Conservation (phyloP, 2,888 invertebrate species). For the Artemia sp. region DNA sequence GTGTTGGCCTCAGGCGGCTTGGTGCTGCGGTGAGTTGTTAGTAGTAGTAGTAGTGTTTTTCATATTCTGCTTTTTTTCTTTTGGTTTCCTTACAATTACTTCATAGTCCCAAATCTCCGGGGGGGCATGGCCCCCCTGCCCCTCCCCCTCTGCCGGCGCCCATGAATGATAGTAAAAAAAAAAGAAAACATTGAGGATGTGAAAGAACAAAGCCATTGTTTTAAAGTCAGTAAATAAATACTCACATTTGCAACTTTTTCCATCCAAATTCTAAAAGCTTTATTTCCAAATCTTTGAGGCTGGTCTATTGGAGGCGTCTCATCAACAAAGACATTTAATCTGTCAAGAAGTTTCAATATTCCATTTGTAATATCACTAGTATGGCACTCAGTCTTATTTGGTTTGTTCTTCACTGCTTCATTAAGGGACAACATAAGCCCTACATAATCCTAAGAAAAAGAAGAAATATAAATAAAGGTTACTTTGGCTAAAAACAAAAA, state of each 20-base stretch:
- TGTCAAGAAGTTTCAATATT: slow-evolving; percentile 48
- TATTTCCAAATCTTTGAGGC: slow-evolving; percentile 92
- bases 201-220: too few relatives aligned
- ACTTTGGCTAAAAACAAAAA: too few relatives aligned
- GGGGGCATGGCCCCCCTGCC: too few relatives aligned
- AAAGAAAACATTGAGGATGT: too few relatives aligned
- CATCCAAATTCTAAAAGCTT: slow-evolving; percentile 70
- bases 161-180: too few relatives aligned
- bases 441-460: slow-evolving; percentile 47
- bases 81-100: too few relatives aligned
- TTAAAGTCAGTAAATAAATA: not conserved
- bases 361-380: slow-evolving; percentile 44
- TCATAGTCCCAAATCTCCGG: too few relatives aligned
- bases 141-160: too few relatives aligned
- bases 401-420: slow-evolving; percentile 62
- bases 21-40: too few relatives aligned
- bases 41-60: too few relatives aligned
- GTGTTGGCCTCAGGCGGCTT: too few relatives aligned
- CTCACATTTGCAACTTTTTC: slow-evolving; percentile 45
- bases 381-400: slow-evolving; percentile 44
- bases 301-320: slow-evolving; percentile 74
- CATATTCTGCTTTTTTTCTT: too few relatives aligned
- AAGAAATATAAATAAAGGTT: not conserved
- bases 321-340: slow-evolving; percentile 52
- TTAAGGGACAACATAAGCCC: slow-evolving; percentile 76